Evolutionary conservation across 2,888 invertebrate species (phyloP).

Genomic region (Lypha dubia): DNA sequence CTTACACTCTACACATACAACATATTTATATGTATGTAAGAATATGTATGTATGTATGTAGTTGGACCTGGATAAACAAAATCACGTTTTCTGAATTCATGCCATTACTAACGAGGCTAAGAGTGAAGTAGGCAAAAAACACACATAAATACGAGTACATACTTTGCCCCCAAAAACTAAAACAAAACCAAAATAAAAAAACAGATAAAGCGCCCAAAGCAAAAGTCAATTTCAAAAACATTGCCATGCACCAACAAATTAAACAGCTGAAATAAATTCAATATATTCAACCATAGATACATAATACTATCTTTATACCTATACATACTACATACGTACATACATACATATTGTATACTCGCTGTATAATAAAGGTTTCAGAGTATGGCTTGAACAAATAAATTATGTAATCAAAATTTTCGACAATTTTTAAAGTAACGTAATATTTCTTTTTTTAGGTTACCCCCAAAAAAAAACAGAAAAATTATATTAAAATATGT

Average conservation of each 20-base stretch:
- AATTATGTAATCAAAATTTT: conserved; percentile 68
- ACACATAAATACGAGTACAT: no score
- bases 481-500: conserved; percentile 15
- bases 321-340: neutral
- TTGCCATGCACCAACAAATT: conserved; percentile 23
- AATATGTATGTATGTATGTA: no score
- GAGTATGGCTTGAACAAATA: conserved; percentile 28
- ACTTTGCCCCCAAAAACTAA: neutral
- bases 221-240: conserved; percentile 26
- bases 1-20: neutral
- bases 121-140: conserved; percentile 4
- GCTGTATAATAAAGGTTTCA: neutral
- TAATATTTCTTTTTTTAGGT: conserved; percentile 67
- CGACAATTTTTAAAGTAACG: conserved; percentile 66
- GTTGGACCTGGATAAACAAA: conserved; percentile 64
- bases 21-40: no score
- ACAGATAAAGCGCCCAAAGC: conserved; percentile 19
- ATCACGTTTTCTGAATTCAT: conserved; percentile 69
- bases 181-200: neutral
- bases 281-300: neutral
- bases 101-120: conserved; percentile 58
- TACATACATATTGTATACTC: neutral
- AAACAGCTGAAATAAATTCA: conserved; percentile 15
- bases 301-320: neutral
- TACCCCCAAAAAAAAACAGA: conserved; percentile 39